Percentiles rank a stretch among this genome's conserved stretches.
Evolutionary conservation across 1,140 invertebrate species (phyloP).

Genomic region (Cyrtorhinus lividipennis): DNA sequence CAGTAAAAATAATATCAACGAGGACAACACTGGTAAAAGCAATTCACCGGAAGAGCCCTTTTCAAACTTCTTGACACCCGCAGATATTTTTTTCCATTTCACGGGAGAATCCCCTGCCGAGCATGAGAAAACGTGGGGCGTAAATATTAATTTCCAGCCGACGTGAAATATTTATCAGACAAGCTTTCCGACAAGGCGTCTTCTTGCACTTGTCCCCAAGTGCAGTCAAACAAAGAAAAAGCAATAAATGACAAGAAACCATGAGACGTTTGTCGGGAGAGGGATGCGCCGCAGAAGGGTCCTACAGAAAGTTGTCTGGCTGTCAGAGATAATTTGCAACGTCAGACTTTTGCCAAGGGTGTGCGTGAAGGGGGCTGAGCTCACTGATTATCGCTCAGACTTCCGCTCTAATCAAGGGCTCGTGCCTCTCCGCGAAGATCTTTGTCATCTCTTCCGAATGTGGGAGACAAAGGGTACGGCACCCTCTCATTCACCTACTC

Average conservation of each 20-base stretch:
- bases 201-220: slow-evolving; percentile 1
- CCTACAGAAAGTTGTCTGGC: slow-evolving; percentile 4
- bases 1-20: too few species aligned
- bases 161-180: neutral
- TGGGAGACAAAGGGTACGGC: neutral
- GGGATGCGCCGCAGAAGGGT: neutral
- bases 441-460: slow-evolving; percentile 1
- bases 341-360: neutral
- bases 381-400: neutral
- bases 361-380: neutral
- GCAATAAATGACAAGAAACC: slow-evolving; percentile 6
- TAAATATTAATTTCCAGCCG: neutral
- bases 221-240: neutral
- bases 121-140: neutral
- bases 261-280: neutral
- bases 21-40: too few species aligned
- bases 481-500: neutral
- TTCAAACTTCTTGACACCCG: too few species aligned
- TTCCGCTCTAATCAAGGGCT: neutral
- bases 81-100: too few species aligned
- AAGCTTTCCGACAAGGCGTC: neutral
- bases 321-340: slow-evolving; percentile 9
- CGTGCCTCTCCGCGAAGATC: neutral
- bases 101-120: neutral
- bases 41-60: too few species aligned